Conservation (phyloP, 1,140 invertebrate species). For the Drosophila ercepeae region DNA sequence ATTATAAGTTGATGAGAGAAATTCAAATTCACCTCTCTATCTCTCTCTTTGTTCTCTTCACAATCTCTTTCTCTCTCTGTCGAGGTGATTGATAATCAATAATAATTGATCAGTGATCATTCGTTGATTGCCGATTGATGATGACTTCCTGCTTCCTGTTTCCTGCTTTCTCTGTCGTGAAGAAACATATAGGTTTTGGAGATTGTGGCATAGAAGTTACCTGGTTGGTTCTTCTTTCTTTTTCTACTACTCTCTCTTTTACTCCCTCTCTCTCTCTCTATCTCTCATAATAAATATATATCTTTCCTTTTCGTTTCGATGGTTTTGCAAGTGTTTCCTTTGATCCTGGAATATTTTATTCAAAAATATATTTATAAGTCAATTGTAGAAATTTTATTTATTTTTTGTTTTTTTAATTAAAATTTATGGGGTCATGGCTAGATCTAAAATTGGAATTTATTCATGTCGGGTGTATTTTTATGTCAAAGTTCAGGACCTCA, state of each 20-base stretch:
- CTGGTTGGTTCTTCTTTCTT: slow-evolving; percentile 65
- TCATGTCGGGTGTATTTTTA: slow-evolving; percentile 5
- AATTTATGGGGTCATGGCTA: not conserved
- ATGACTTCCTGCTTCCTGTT: slow-evolving; percentile 6
- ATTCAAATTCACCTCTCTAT: slow-evolving; percentile 69
- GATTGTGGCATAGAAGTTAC: slow-evolving; percentile 73
- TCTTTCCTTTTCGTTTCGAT: slow-evolving; percentile 4
- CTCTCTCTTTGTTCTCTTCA: slow-evolving; percentile 16
- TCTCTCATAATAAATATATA: not conserved
- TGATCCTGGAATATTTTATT: slow-evolving; percentile 1
- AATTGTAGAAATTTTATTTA: not conserved
- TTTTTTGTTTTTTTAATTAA: not conserved
- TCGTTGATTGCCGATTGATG: slow-evolving; percentile 21
- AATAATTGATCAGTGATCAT: slow-evolving; percentile 14
- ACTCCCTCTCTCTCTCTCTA: slow-evolving; percentile 15
- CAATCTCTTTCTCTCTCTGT: not conserved
- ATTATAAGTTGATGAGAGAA: slow-evolving; percentile 52
- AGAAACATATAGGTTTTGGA: slow-evolving; percentile 72
- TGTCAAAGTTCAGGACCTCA: not conserved
- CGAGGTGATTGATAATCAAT: slow-evolving; percentile 11
- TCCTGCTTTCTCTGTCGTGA: slow-evolving; percentile 62
- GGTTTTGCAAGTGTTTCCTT: not conserved
- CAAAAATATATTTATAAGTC: not conserved
- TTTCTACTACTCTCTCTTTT: too few relatives aligned
- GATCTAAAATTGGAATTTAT: slow-evolving; percentile 3